Evolutionary conservation across 1,140 invertebrate genomes (phyloP).

Genomic region (Lineus longissimus): DNA sequence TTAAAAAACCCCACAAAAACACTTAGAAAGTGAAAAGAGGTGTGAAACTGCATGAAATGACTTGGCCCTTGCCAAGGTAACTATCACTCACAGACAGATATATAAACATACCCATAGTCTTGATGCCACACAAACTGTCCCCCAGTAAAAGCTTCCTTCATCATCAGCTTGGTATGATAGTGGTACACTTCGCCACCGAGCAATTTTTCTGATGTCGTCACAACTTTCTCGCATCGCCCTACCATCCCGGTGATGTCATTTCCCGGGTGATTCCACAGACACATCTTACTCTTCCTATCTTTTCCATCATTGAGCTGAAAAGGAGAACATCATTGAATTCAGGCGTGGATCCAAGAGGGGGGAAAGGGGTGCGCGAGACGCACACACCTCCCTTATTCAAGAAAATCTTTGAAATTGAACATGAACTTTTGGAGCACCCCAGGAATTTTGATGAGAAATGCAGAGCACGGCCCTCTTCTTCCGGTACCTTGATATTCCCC

Average conservation of each 20-base stretch:
- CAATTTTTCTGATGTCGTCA: conserved; percentile 33
- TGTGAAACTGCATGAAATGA: neutral
- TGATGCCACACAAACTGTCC: conserved; percentile 31
- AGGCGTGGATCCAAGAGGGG: neutral
- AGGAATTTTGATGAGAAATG: no score
- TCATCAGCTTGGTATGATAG: conserved; percentile 32
- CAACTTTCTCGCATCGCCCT: conserved; percentile 40
- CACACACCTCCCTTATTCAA: neutral
- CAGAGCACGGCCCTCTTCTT: no score
- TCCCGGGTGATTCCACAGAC: conserved; percentile 40
- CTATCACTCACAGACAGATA: no score
- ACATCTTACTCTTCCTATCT: conserved; percentile 26
- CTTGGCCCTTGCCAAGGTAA: no score
- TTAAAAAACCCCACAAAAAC: neutral
- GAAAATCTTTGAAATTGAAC: no score
- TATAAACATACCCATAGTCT: conserved; percentile 31
- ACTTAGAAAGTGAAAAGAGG: neutral
- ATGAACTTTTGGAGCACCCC: neutral
- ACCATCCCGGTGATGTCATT: conserved; percentile 45
- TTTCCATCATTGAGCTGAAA: conserved; percentile 24
- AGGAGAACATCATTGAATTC: neutral
- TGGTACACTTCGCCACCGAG: conserved; percentile 30
- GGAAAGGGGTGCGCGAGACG: neutral
- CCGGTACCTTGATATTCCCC: no score
- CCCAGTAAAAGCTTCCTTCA: conserved; percentile 29